Conservation (phyloP, 1,140 invertebrate genomes). For the Calycopis cecrops region DNA sequence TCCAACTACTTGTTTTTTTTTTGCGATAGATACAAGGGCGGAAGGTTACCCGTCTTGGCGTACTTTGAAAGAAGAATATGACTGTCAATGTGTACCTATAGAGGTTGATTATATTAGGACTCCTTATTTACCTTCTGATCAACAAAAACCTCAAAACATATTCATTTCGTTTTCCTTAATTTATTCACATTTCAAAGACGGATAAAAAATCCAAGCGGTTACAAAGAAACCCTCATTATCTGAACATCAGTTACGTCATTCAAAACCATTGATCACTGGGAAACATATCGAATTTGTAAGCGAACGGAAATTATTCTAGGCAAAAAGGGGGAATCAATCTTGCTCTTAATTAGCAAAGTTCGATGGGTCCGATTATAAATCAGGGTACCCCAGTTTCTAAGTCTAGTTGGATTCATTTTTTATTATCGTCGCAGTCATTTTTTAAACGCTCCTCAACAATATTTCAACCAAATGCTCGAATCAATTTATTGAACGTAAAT, state of each 20-base stretch:
- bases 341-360: conserved; percentile 70
- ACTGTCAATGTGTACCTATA: no score
- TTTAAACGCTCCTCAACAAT: conserved; percentile 40
- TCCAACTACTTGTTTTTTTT: no score
- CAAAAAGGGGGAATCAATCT: conserved; percentile 65
- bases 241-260: conserved; percentile 5
- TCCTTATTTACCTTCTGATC: no score
- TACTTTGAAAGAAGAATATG: no score
- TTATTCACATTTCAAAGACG: no score
- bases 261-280: conserved; percentile 5
- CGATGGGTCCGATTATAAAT: conserved; percentile 62
- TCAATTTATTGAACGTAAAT: conserved; percentile 6
- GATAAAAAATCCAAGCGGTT: no score
- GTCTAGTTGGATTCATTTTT: conserved; percentile 41
- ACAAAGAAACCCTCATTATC: not conserved
- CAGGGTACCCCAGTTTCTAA: conserved; percentile 53
- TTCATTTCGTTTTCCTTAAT: no score
- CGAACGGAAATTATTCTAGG: conserved; percentile 40
- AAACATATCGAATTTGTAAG: not conserved
- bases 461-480: conserved; percentile 30
- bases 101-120: no score
- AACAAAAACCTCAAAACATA: no score
- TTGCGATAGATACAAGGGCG: no score
- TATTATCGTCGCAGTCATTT: conserved; percentile 44
- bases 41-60: no score